Percentiles rank a stretch among this genome's conserved stretches.
These are phyloP conservation scores for Otis tarda DNA, from an alignment of 2,113 vertebrate genomes.

Conservation along the genomic window DNA sequence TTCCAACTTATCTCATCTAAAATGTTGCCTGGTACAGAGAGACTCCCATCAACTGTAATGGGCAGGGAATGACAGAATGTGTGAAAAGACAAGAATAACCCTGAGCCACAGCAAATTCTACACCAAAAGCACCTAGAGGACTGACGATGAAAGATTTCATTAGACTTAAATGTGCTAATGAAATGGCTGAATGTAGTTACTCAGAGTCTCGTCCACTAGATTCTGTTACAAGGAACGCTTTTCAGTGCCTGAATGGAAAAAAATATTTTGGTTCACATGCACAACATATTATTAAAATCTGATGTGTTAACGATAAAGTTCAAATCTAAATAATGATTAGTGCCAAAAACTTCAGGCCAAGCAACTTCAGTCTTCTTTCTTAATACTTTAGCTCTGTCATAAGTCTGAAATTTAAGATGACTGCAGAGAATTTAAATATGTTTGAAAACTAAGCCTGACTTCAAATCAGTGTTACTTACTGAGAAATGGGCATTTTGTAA, in stretches of 20 bases:
- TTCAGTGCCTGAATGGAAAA: conserved; percentile 9
- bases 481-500: conserved; percentile 6
- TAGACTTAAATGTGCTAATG: conserved; percentile 50
- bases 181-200: conserved; percentile 52
- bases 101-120: conserved; percentile 34
- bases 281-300: conserved; percentile 17
- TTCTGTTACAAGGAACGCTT: conserved; percentile 24
- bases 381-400: background rate
- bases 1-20: background rate
- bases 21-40: background rate
- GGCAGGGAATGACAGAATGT: conserved; percentile 28
- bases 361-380: background rate
- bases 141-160: conserved; percentile 56
- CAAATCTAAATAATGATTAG: conserved; percentile 34
- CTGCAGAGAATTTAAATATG: conserved; percentile 35
- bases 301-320: conserved; percentile 31
- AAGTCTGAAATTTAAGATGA: conserved; percentile 47
- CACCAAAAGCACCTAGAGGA: conserved; percentile 10
- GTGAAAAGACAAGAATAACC: conserved; percentile 54
- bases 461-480: conserved; percentile 1
- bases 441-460: conserved; percentile 12
- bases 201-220: conserved; percentile 4
- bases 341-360: conserved; percentile 22
- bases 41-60: background rate
- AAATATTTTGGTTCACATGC: background rate